These are phyloP conservation scores for Bombus waltoni DNA, from an alignment of 1,140 invertebrate genomes.

Conservation along the genomic window DNA sequence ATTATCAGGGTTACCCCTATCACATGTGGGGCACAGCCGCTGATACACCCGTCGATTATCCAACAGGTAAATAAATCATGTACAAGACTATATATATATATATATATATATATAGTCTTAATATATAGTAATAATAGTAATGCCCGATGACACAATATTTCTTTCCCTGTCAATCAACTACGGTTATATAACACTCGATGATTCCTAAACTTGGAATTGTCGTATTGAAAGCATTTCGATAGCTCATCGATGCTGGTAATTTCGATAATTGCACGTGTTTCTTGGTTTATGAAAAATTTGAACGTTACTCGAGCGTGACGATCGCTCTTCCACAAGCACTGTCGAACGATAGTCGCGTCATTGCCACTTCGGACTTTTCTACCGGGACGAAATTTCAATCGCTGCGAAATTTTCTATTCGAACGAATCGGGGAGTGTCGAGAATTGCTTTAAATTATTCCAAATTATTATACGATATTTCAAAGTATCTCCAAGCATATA, in stretches of 20 bases:
- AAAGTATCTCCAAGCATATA: not conserved
- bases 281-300: not conserved
- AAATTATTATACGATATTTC: not conserved
- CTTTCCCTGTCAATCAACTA: not conserved
- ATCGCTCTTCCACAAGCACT: not conserved
- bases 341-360: not conserved
- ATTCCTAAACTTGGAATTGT: not conserved
- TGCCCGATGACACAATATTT: not conserved
- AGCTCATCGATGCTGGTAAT: conserved; percentile 3
- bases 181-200: conserved; percentile 34
- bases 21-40: conserved; percentile 75
- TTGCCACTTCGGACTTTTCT: not conserved
- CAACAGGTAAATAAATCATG: conserved; percentile 68
- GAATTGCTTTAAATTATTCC: no score
- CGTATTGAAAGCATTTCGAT: not conserved
- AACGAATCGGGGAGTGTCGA: no score
- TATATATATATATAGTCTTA: no score
- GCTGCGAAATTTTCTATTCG: no score
- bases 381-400: no score
- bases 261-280: not conserved
- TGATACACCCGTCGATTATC: conserved; percentile 78
- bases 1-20: conserved; percentile 67
- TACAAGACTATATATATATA: no score
- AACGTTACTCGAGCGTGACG: conserved; percentile 2
- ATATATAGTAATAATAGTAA: no score